phyloP scores from a whole-genome alignment of 2,888 invertebrate species.

The Bombylius major region DNA sequence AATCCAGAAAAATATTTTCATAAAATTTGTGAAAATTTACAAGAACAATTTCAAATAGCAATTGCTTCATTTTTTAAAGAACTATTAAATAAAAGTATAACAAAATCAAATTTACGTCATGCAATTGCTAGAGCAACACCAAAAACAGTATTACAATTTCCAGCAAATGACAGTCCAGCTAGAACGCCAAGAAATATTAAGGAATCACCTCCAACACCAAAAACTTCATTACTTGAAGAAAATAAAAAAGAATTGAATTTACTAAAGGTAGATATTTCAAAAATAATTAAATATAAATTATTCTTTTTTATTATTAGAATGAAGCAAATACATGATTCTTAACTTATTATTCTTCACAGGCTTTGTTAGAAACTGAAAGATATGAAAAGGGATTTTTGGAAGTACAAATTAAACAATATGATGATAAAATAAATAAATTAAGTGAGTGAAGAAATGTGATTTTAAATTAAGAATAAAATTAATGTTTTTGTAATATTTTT shows the following conservation, averaged over 20 bases:
- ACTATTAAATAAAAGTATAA: slow-evolving; percentile 17
- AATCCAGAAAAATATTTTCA: slow-evolving; percentile 25
- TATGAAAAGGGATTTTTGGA: slow-evolving; percentile 30
- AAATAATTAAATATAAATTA: background rate
- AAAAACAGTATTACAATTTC: slow-evolving; percentile 1
- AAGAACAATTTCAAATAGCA: slow-evolving; percentile 21
- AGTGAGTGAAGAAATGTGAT: slow-evolving; percentile 15
- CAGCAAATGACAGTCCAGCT: slow-evolving; percentile 13
- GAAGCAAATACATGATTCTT: no score
- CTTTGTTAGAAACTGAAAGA: slow-evolving; percentile 28
- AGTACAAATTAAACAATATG: slow-evolving; percentile 25
- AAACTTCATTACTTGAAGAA: slow-evolving; percentile 26
- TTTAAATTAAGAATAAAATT: background rate
- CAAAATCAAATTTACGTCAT: slow-evolving; percentile 21
- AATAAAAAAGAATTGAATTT: slow-evolving; percentile 26
- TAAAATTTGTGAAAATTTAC: slow-evolving; percentile 25
- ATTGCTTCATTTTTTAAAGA: slow-evolving; percentile 27
- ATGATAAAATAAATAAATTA: slow-evolving; percentile 22
- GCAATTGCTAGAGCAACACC: slow-evolving; percentile 18
- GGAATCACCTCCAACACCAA: slow-evolving; percentile 26
- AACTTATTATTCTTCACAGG: slow-evolving; percentile 14
- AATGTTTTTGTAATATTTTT: background rate
- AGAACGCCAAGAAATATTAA: slow-evolving; percentile 18
- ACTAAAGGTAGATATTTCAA: slow-evolving; percentile 20
- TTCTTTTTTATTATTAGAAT: background rate